Evolutionary conservation across 2,888 invertebrate species (phyloP).

Genomic region (Lasius fuliginosus): DNA sequence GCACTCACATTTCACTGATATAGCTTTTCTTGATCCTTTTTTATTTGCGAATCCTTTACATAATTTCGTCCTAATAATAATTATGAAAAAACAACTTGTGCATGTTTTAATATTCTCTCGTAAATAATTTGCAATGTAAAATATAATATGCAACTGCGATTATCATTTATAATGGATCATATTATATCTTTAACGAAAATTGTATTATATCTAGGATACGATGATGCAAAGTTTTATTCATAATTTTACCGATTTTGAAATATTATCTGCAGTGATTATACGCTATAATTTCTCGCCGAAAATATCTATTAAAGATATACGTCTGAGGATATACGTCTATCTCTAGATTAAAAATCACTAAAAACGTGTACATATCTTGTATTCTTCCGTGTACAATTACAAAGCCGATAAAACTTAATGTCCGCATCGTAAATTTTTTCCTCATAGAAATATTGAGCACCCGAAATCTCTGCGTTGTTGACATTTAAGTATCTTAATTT

Average conservation of each 20-base stretch:
- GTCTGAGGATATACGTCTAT: not conserved
- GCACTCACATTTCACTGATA: slow-evolving; percentile 52
- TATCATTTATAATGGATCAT: not conserved
- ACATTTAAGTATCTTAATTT: slow-evolving; percentile 51
- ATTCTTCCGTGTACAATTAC: slow-evolving; percentile 1
- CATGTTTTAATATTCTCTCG: not conserved
- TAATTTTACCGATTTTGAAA: not conserved
- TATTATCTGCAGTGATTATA: not conserved
- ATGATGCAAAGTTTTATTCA: not conserved
- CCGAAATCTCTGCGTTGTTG: slow-evolving; percentile 9
- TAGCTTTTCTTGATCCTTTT: not conserved
- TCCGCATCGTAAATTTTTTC: slow-evolving; percentile 14
- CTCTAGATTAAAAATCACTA: not conserved
- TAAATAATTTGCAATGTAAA: not conserved
- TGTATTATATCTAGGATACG: not conserved
- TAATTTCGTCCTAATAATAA: not conserved
- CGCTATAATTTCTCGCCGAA: not conserved
- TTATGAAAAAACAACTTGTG: not conserved
- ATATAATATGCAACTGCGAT: not conserved
- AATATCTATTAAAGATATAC: no score
- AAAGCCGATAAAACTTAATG: not conserved
- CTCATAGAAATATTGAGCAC: slow-evolving; percentile 13
- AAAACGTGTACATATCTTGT: not conserved
- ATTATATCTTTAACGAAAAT: not conserved
- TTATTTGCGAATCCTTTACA: not conserved